Evolutionary conservation across 53 echinoderm and acorn worm species (phyloP), one percentile per base, ranked within the genome.

Genomic region (Crossaster papposus): DNA sequence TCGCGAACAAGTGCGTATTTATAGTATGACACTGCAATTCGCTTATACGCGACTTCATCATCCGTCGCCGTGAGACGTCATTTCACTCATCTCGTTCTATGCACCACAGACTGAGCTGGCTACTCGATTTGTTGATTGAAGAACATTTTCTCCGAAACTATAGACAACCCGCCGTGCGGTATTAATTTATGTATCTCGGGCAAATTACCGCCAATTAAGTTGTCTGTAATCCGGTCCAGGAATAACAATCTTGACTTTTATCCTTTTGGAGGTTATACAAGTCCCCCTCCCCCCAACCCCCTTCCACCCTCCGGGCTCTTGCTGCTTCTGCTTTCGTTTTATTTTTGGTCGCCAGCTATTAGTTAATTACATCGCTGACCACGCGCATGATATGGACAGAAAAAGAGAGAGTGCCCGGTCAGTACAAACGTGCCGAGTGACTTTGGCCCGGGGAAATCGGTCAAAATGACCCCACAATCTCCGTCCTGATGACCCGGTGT

Each of bases 181-280:
- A 36, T 82, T 87, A 76, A 87, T 72, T 58, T 76, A 87, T 87
- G 72, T 44, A 87, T 77, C 87, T 87, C 30, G 77, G 76, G 23
- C 77, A 63, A 58, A 87, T 87, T 77, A 77, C 75, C 36, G 63
- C 55, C 77, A 75, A 77, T 87, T 51, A 72, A n/a, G n/a, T 51
- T 72, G 65, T 14, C 72, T 52, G 38, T 84, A 84, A 84, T 51
- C 84, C 71, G 20, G 23, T 7, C 51, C 71, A 72, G 30, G 51
- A 30, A 72, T 28, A 84, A 72, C 84, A 72, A 84, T 50, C 31
- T 70, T 72, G 84, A 84, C 72, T 84, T 84, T 72, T 32, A 31
- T 84, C 72, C 70, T 28, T 70, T 70, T 35, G 29, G 65, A 38
- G 44, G 70, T 64, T 9, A 15, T 14, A 74, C 75, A 35, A 13